Evolutionary conservation across 1,140 invertebrate species (phyloP).

Genomic region (Drosophila sp.): DNA sequence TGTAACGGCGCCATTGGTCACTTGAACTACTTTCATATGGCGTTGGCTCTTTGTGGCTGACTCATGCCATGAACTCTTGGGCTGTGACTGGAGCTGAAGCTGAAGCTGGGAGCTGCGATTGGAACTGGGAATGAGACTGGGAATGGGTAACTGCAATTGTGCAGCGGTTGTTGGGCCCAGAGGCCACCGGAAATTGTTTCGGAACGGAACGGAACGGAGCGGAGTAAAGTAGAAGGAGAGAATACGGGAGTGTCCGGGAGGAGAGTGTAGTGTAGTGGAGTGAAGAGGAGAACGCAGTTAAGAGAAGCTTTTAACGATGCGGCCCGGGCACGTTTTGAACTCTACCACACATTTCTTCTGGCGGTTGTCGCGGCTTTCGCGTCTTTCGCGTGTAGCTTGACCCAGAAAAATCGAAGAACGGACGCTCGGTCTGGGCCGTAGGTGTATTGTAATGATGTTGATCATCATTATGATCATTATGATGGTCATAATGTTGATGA

Average conservation of each 20-base stretch:
- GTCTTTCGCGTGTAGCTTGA: slow-evolving; percentile 61
- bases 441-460: slow-evolving; percentile 53
- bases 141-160: slow-evolving; percentile 47
- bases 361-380: slow-evolving; percentile 26
- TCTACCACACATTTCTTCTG: slow-evolving; percentile 59
- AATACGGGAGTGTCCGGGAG: background rate
- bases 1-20: slow-evolving; percentile 75
- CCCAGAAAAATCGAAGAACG: slow-evolving; percentile 66
- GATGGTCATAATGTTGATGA: slow-evolving; percentile 34
- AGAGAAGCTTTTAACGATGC: slow-evolving; percentile 69
- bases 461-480: slow-evolving; percentile 10
- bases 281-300: slow-evolving; percentile 21
- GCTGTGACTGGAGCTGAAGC: slow-evolving; percentile 3
- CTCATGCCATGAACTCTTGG: slow-evolving; percentile 28
- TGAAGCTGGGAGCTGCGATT: background rate
- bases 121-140: slow-evolving; percentile 11
- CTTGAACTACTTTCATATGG: slow-evolving; percentile 73
- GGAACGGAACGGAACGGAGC: background rate
- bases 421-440: slow-evolving; percentile 43
- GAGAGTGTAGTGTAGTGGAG: too few relatives aligned
- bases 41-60: slow-evolving; percentile 27
- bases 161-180: slow-evolving; percentile 40
- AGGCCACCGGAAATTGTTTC: slow-evolving; percentile 73
- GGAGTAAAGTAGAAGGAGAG: slow-evolving; percentile 12
- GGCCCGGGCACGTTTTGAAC: slow-evolving; percentile 73